Evolutionary conservation across 1,140 invertebrate genomes (phyloP).

Genomic region (Heliconius melpomene): DNA sequence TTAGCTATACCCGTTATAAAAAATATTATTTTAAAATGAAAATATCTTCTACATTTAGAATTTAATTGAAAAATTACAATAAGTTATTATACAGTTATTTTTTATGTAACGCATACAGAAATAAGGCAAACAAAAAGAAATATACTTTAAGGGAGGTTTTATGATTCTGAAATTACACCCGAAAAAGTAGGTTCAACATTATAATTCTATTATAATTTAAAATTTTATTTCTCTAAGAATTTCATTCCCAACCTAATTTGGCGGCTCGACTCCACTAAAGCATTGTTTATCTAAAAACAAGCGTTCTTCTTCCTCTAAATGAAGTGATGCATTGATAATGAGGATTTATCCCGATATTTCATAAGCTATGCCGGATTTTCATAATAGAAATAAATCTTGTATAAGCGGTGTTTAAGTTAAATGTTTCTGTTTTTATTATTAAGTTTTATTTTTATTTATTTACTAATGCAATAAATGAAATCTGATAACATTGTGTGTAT

Average conservation of each 20-base stretch:
- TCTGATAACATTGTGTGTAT: neutral
- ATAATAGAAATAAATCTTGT: constrained; percentile 2
- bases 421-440: neutral
- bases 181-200: neutral
- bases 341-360: constrained; percentile 30
- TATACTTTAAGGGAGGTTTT: neutral
- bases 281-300: constrained; percentile 58
- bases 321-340: constrained; percentile 60
- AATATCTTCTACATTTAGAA: too few relatives aligned
- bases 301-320: constrained; percentile 53
- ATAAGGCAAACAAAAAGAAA: neutral
- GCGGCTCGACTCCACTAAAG: constrained; percentile 24
- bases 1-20: too few relatives aligned
- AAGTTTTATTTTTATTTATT: neutral
- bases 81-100: too few relatives aligned
- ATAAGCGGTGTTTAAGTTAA: neutral
- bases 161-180: neutral
- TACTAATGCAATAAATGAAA: neutral
- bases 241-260: constrained; percentile 31
- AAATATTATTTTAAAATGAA: too few relatives aligned
- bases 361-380: constrained; percentile 19
- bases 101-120: too few relatives aligned
- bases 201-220: constrained; percentile 10
- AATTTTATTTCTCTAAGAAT: constrained; percentile 16
- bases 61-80: too few relatives aligned